Evolutionary conservation across 2,113 vertebrate species (phyloP), one percentile per base, ranked within the genome.

Genomic region (Silurus asotus): DNA sequence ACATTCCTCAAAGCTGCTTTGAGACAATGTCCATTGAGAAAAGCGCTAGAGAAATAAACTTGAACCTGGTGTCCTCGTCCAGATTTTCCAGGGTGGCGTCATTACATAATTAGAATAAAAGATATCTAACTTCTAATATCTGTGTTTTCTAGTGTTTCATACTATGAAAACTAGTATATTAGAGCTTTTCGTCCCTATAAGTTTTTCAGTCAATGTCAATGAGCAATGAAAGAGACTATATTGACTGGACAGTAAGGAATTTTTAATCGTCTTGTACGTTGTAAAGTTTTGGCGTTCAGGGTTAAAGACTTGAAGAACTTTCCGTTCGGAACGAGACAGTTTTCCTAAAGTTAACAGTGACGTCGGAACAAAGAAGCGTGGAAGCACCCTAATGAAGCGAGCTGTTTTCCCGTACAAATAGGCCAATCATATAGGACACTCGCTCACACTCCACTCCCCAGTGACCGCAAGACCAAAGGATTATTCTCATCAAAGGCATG

Each of bases 381-480:
- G 82, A 84, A 75, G 82, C 51, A 55, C 64, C 62, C 77, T 86
- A 86, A 76, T 85, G 80, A 84, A 86, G 83, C 49, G 69, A 81
- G 84, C 59, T 88, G 86, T 87, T 88, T 89, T 80, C 61, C 45
- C 67, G 74, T 84, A 88, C 88, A 90, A 87, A 88, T 88, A 87
- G 86, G 86, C 84, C 89, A 88, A 88, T 90, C 90, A 89, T 89
- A 88, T 87, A 89, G 87, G 88, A 84, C 89, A 91, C 84, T 81
- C 80, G 70, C 64, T 70, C 69, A 23, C 72, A 51, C 87, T 75
- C 82, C 78, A 67, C 69, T 90, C 88, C 86, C 84, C 55, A 53
- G 77, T 62, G 86, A 84, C 82, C 76, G 62, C 65, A 88, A 86
- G 83, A 86, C 84, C 86, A 86, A 87, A 90, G 88, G 82, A 85